Base-by-base conservation (phyloP, 2,113 vertebrate species). In the Condylura cristata region DNA sequence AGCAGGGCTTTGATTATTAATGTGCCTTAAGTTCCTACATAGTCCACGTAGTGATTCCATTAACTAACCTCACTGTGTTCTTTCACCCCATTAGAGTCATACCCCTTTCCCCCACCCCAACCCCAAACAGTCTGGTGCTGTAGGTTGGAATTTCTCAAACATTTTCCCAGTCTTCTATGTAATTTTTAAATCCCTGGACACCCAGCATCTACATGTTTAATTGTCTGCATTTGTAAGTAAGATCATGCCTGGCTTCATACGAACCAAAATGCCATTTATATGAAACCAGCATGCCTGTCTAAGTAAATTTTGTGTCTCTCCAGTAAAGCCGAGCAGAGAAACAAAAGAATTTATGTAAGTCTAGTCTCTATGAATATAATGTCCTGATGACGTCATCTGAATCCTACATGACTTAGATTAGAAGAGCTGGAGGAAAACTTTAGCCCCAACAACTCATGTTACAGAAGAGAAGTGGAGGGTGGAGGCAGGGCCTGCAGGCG, bases 1-100 rank as follows among this genome's bases (percentile, higher is more conserved):
- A 94, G 91, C 70, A 82, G 22, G 20, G 53, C 79, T 95, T 96
- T 94, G 96, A 96, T 96, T 97, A 97, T 95, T 95, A 89, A 96
- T 93, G 89, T 32, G 56, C 34, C 91, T 76, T 87, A 93, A 93
- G 63, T 93, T 96, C 81, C 89, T 90, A 86, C 86, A 48, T 72
- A 86, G 63, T 41, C 90, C 84, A 90, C 2, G 0, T 39, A 91
- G 68, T 66, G 80, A 89, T 94, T 82, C 93, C 94, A 95, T 96
- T 96, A 97, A 83, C 89, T 90, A 94, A 92, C 66, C 71, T 94
- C 53, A 22, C 20, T 56, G 11, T 8, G 14, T 56, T 84, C 80
- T 80, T 72, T 85, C 95, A 91, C 89, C 60, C 74, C 34, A 44
- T 44, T 91, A 48, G 8, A 48, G 51, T 30, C 51, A 11, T 58